Percentiles rank a stretch among this genome's conserved stretches.
These are phyloP conservation scores for Pseudorasbora parva DNA, from an alignment of 2,113 vertebrate species.

Conservation along the genomic window DNA sequence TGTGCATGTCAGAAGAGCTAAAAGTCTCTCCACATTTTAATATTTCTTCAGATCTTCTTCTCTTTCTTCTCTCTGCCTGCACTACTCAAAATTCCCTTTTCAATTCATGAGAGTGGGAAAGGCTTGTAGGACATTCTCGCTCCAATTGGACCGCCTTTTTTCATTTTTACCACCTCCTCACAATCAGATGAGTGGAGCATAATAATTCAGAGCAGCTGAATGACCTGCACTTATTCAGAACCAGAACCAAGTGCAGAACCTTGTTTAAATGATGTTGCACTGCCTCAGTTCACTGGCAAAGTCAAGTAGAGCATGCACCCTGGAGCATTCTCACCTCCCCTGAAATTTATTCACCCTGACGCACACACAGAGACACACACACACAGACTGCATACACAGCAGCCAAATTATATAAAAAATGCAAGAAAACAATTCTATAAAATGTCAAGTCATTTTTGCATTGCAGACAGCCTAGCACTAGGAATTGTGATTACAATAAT, in stretches of 20 bases:
- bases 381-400: slow-evolving; percentile 1
- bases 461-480: not conserved
- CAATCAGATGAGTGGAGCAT: slow-evolving; percentile 31
- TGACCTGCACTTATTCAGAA: slow-evolving; percentile 32
- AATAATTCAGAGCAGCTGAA: slow-evolving; percentile 9
- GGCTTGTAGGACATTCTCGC: slow-evolving; percentile 10
- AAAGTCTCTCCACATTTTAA: slow-evolving; percentile 33
- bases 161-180: slow-evolving; percentile 22
- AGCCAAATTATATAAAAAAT: not conserved
- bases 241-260: slow-evolving; percentile 29
- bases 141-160: slow-evolving; percentile 40
- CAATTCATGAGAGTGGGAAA: slow-evolving; percentile 35
- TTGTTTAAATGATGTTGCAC: slow-evolving; percentile 31
- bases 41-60: slow-evolving; percentile 18
- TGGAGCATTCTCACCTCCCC: slow-evolving; percentile 9
- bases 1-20: slow-evolving; percentile 24
- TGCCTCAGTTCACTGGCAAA: slow-evolving; percentile 25
- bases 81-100: slow-evolving; percentile 31
- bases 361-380: slow-evolving; percentile 1
- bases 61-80: slow-evolving; percentile 25
- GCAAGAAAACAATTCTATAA: not conserved
- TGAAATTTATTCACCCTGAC: slow-evolving; percentile 41
- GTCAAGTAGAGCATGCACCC: slow-evolving; percentile 38
- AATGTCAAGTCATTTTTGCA: not conserved
- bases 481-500: not conserved